Evolutionary conservation across 2,888 invertebrate genomes (phyloP).

Genomic region (Entomobrya multifasciata): DNA sequence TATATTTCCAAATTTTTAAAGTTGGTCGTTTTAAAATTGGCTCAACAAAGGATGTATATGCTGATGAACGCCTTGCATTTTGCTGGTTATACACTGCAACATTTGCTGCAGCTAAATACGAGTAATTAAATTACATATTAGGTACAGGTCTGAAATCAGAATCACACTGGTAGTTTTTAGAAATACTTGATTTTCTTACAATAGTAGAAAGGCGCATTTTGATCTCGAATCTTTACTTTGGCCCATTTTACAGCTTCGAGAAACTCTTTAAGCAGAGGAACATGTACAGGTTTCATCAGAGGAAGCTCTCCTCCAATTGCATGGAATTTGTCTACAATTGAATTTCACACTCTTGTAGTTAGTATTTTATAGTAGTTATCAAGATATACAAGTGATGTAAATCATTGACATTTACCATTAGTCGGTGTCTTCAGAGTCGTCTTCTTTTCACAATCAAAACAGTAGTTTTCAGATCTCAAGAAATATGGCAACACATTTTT

Average conservation of each 20-base stretch:
- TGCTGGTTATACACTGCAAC: constrained; percentile 57
- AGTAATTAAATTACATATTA: too few species aligned
- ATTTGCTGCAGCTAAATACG: constrained; percentile 47
- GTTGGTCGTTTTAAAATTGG: constrained; percentile 55
- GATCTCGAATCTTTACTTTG: constrained; percentile 82
- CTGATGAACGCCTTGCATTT: constrained; percentile 33
- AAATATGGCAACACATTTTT: constrained; percentile 81
- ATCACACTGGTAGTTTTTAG: constrained; percentile 74
- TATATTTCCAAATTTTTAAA: constrained; percentile 53
- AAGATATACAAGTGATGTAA: too few species aligned
- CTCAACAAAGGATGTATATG: constrained; percentile 63
- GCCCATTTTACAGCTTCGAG: constrained; percentile 85
- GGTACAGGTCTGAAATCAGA: background rate
- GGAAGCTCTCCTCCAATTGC: constrained; percentile 78
- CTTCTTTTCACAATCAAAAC: constrained; percentile 67
- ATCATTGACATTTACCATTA: too few species aligned
- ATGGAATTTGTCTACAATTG: constrained; percentile 71
- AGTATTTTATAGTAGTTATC: background rate
- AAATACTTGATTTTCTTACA: constrained; percentile 22
- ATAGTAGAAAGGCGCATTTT: constrained; percentile 81
- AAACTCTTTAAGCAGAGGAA: constrained; percentile 83
- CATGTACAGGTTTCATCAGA: constrained; percentile 81
- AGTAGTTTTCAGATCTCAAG: constrained; percentile 80
- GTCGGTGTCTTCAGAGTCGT: constrained; percentile 47
- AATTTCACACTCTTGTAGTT: too few species aligned